Evolutionary conservation across 2,113 vertebrate genomes (phyloP).

Genomic region (Oreotrochilus melanogaster): DNA sequence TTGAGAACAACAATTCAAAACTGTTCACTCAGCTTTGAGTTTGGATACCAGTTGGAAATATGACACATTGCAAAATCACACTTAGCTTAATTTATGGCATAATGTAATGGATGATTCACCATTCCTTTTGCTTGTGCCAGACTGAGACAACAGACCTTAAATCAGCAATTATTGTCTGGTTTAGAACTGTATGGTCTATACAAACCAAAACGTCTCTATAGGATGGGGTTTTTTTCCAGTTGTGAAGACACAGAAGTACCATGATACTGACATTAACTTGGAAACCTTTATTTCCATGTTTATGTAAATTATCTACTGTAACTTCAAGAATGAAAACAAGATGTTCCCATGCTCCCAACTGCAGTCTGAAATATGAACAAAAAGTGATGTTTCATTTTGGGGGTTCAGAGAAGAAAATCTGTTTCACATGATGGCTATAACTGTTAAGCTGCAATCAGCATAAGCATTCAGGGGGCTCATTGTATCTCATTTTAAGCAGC

Average conservation of each 20-base stretch:
- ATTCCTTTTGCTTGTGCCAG: neutral
- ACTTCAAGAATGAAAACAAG: slow-evolving; percentile 53
- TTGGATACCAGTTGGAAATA: slow-evolving; percentile 25
- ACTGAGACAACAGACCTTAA: slow-evolving; percentile 22
- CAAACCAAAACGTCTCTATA: neutral
- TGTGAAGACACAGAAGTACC: neutral
- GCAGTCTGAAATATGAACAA: slow-evolving; percentile 28
- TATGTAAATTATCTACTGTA: slow-evolving; percentile 27
- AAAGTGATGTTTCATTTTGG: slow-evolving; percentile 40
- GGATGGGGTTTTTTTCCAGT: neutral
- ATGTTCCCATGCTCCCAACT: slow-evolving; percentile 13
- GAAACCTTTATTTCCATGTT: slow-evolving; percentile 52
- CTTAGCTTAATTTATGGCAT: slow-evolving; percentile 7
- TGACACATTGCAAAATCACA: slow-evolving; percentile 1
- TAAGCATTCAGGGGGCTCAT: neutral
- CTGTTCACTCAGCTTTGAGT: neutral
- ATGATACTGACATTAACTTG: neutral
- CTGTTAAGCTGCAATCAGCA: neutral
- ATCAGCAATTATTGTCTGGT: slow-evolving; percentile 29
- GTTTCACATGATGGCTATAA: neutral
- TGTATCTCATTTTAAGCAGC: slow-evolving; percentile 57
- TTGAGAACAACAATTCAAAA: slow-evolving; percentile 35
- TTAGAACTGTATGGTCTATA: slow-evolving; percentile 8
- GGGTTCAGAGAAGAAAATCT: neutral
- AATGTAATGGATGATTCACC: slow-evolving; percentile 43